A percentile compares a stretch with the other conserved stretches of the same genome.
Evolutionary conservation across 2,113 vertebrate genomes (phyloP).

Genomic region (Peromyscus californicus): DNA sequence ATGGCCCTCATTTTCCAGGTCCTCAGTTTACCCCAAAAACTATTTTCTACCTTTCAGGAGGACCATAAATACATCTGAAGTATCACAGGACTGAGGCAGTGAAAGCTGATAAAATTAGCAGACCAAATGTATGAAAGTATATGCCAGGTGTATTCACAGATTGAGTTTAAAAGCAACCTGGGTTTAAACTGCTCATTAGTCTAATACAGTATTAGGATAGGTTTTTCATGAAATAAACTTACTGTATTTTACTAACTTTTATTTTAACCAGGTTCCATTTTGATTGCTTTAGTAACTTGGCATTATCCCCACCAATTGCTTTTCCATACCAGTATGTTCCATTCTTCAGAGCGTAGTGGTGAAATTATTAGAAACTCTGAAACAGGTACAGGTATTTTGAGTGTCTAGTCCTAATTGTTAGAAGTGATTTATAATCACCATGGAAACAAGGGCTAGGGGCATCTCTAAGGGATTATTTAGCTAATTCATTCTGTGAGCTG

Average conservation of each 20-base stretch:
- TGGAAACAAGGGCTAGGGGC: neutral
- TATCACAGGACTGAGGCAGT: neutral
- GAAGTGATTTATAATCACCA: neutral
- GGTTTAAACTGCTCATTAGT: neutral
- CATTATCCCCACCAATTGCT: neutral
- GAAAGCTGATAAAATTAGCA: neutral
- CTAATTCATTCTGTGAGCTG: too few species aligned
- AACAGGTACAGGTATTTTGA: neutral
- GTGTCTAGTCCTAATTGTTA: neutral
- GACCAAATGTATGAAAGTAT: neutral
- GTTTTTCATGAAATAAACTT: conserved; percentile 12
- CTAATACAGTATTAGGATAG: neutral
- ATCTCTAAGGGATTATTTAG: neutral
- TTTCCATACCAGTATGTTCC: neutral
- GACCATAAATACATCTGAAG: neutral
- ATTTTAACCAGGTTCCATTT: neutral
- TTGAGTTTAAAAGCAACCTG: neutral
- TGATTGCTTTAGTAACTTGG: neutral
- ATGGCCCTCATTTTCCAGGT: neutral
- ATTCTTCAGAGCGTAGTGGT: neutral
- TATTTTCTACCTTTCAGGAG: neutral
- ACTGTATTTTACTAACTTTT: conserved; percentile 12
- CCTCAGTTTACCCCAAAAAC: neutral
- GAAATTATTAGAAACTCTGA: neutral
- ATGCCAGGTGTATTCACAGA: neutral